phyloP scores from a whole-genome alignment of 2,888 invertebrate genomes.

The Gryllus longicercus region DNA sequence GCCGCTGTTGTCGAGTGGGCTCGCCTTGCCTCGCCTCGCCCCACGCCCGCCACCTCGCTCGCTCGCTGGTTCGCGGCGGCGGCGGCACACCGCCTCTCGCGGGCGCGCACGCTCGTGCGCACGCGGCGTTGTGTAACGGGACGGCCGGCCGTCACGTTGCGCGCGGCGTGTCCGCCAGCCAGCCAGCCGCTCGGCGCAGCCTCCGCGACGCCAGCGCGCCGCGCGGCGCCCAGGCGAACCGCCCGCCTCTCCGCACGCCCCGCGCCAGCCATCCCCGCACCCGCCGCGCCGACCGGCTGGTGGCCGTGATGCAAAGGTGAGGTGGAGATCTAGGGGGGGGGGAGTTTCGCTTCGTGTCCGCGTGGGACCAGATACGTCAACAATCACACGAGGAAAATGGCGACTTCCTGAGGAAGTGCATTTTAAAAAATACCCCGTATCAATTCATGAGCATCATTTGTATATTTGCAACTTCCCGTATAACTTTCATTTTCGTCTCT shows the following conservation, averaged over 20 bases:
- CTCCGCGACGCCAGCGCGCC: not conserved
- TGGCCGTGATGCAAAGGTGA: no score
- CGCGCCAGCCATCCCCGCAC: not conserved
- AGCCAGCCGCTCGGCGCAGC: not conserved
- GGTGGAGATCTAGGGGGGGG: no score
- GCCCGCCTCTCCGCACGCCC: not conserved
- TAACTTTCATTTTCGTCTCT: no score
- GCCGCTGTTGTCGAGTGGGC: not conserved
- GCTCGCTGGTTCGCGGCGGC: not conserved
- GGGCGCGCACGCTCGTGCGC: not conserved
- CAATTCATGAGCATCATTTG: no score
- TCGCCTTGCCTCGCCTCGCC: not conserved
- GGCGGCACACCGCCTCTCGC: no score
- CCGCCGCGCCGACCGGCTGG: not conserved
- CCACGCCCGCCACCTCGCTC: not conserved
- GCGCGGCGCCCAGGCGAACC: not conserved
- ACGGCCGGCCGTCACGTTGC: not conserved
- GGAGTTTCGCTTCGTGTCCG: no score
- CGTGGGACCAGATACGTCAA: no score
- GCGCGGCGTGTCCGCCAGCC: not conserved
- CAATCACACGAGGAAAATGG: no score
- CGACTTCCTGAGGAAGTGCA: no score
- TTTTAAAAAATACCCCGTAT: no score
- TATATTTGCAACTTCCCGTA: no score
- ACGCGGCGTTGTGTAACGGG: conserved; percentile 8